phyloP scores from a whole-genome alignment of 1,140 invertebrate species.

The Pseudoatta argentina region DNA sequence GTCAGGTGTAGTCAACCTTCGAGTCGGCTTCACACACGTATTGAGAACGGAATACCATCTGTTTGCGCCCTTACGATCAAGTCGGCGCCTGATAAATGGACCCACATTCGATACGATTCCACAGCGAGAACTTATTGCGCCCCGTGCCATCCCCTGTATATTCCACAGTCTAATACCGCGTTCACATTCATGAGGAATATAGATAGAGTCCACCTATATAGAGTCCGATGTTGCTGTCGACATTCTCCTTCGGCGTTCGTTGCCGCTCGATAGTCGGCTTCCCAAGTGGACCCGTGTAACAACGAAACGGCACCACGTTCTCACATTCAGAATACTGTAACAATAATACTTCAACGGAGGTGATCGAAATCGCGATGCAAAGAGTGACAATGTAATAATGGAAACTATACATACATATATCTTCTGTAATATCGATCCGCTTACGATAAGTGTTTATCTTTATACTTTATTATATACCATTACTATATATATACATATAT shows the following conservation, averaged over 20 bases:
- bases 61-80: slow-evolving; percentile 54
- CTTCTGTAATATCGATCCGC: not conserved
- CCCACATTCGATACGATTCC: slow-evolving; percentile 47
- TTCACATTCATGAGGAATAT: slow-evolving; percentile 44
- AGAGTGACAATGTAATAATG: slow-evolving; percentile 21
- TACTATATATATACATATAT: too few species aligned
- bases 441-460: slow-evolving; percentile 6
- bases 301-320: slow-evolving; percentile 22
- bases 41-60: slow-evolving; percentile 58
- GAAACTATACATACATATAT: slow-evolving; percentile 8
- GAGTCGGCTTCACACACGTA: not conserved
- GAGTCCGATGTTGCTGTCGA: not conserved
- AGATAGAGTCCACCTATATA: not conserved
- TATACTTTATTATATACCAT: not conserved
- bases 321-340: slow-evolving; percentile 30
- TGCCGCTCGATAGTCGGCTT: slow-evolving; percentile 1
- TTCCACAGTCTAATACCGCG: slow-evolving; percentile 28
- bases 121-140: slow-evolving; percentile 47
- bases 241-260: not conserved
- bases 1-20: slow-evolving; percentile 48
- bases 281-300: slow-evolving; percentile 14
- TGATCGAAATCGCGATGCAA: slow-evolving; percentile 2
- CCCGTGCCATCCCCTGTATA: slow-evolving; percentile 2
- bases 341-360: slow-evolving; percentile 3
- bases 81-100: slow-evolving; percentile 56